Conservation (phyloP, 2,888 invertebrate genomes). For the Papilio gigon region DNA sequence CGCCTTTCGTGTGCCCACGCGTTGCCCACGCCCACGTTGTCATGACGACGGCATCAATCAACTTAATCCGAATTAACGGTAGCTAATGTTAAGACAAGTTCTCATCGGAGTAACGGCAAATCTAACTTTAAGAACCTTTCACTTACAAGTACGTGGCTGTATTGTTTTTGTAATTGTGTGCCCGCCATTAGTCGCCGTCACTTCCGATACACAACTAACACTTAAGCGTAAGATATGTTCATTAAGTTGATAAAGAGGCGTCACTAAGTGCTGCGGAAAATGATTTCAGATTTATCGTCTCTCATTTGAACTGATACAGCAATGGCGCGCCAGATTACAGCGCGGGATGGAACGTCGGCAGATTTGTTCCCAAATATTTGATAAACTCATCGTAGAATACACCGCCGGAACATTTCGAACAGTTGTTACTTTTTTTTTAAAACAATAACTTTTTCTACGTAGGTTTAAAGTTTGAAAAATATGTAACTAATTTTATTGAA, state of each 20-base stretch:
- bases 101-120: slow-evolving; percentile 22
- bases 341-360: neutral
- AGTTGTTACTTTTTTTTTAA: neutral
- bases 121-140: slow-evolving; percentile 26
- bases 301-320: neutral
- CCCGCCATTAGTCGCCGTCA: neutral
- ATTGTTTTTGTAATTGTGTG: neutral
- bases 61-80: slow-evolving; percentile 40
- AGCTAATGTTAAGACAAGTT: slow-evolving; percentile 33
- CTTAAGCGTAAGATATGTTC: slow-evolving; percentile 4
- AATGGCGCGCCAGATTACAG: neutral
- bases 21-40: slow-evolving; percentile 30
- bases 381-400: neutral
- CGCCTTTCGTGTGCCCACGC: slow-evolving; percentile 18
- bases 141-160: slow-evolving; percentile 14
- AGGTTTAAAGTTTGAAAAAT: no score
- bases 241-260: slow-evolving; percentile 12
- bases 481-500: no score
- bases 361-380: neutral
- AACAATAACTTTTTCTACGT: no score
- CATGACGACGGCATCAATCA: slow-evolving; percentile 36
- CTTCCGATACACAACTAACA: slow-evolving; percentile 13
- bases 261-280: neutral
- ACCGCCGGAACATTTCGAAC: neutral
- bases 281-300: neutral